A percentile compares a stretch with the other conserved stretches of the same genome.
Conservation (phyloP, 2,113 vertebrate genomes). For the Pogona vitticeps region DNA sequence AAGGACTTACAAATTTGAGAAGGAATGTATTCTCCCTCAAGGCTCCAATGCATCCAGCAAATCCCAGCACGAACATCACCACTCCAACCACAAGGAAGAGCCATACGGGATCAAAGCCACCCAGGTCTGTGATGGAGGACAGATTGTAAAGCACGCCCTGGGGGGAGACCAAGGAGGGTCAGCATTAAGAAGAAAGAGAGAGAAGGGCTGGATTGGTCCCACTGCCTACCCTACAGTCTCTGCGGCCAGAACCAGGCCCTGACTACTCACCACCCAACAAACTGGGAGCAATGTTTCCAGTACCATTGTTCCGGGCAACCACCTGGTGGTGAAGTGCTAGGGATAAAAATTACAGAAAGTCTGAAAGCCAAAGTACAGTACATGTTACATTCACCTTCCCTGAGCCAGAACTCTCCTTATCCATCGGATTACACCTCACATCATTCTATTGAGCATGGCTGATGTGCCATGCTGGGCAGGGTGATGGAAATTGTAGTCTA, state of each 20-base stretch:
- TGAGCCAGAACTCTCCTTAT: neutral
- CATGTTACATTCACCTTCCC: neutral
- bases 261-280: neutral
- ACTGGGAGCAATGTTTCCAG: neutral
- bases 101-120: constrained; percentile 92
- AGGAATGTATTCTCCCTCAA: constrained; percentile 90
- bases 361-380: neutral
- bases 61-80: constrained; percentile 91
- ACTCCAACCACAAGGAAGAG: constrained; percentile 91
- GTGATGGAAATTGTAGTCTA: too few species aligned
- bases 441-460: neutral
- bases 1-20: constrained; percentile 89
- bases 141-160: constrained; percentile 92
- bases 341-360: neutral
- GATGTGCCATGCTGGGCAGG: neutral
- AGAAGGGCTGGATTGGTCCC: neutral
- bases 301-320: neutral
- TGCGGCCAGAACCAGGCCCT: neutral
- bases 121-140: constrained; percentile 89
- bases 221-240: neutral
- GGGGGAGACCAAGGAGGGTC: neutral
- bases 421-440: neutral
- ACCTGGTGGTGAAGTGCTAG: neutral
- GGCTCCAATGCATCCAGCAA: constrained; percentile 92
- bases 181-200: too few species aligned